Percentiles rank a stretch among this genome's conserved stretches.
phyloP scores from a whole-genome alignment of 2,797 vertebrate species.

The Micropoecilia bifurca region DNA sequence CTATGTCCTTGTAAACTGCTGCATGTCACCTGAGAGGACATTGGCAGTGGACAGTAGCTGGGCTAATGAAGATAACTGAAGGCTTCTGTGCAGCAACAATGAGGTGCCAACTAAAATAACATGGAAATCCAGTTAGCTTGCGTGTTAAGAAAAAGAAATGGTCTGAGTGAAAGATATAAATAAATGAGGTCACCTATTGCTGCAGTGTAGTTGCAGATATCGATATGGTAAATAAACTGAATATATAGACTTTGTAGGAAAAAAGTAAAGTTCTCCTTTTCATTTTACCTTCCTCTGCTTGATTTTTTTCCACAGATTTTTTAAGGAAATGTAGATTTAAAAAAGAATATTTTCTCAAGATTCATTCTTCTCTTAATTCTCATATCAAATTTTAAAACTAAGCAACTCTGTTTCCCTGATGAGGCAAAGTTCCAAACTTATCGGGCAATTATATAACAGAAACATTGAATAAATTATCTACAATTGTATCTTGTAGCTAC shows the following conservation, averaged over 20 bases:
- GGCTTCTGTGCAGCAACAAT: background rate
- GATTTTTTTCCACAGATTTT: too few relatives aligned
- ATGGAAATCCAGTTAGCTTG: background rate
- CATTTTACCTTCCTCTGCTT: background rate
- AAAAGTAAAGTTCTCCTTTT: background rate
- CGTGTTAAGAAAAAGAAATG: background rate
- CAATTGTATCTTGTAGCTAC: background rate
- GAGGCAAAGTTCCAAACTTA: too few relatives aligned
- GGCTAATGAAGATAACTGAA: background rate
- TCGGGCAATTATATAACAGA: background rate
- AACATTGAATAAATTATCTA: background rate
- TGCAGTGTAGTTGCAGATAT: background rate
- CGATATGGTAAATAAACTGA: background rate
- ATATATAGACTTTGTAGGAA: background rate
- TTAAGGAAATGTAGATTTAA: too few relatives aligned
- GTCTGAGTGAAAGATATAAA: background rate
- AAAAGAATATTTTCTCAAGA: too few relatives aligned
- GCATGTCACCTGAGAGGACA: background rate
- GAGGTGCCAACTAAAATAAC: background rate
- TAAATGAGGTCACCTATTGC: background rate
- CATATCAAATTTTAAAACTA: too few relatives aligned
- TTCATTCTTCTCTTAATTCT: too few relatives aligned
- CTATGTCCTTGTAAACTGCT: slow-evolving; percentile 8
- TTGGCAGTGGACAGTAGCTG: background rate
- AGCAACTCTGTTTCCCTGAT: too few relatives aligned